phyloP scores from a whole-genome alignment of 1,140 invertebrate species.

The Papilio glaucus region DNA sequence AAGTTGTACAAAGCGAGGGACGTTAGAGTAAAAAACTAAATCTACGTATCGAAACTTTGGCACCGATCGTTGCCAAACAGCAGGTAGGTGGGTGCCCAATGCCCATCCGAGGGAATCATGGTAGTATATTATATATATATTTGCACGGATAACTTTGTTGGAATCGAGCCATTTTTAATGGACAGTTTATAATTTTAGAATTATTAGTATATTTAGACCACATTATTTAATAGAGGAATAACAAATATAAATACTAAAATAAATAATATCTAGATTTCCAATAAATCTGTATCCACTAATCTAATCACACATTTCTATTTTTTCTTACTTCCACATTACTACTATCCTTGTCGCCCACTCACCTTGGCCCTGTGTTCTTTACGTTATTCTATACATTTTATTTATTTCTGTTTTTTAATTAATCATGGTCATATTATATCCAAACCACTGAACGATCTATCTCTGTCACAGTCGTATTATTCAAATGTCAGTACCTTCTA shows the following conservation, averaged over 20 bases:
- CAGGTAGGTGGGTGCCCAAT: slow-evolving; percentile 3
- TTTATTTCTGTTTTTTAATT: no score
- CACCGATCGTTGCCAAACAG: slow-evolving; percentile 7
- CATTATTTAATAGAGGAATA: neutral
- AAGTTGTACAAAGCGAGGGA: neutral
- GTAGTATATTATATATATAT: slow-evolving; percentile 6
- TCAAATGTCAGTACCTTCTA: no score
- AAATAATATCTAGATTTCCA: no score
- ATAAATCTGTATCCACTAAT: no score
- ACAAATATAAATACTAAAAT: neutral
- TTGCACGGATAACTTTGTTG: slow-evolving; percentile 3
- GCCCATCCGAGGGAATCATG: neutral
- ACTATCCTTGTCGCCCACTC: no score
- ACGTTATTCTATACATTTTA: no score
- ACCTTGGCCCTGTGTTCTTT: no score
- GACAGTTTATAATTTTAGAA: neutral
- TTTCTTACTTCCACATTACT: no score
- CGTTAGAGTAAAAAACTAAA: slow-evolving; percentile 8
- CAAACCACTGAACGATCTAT: no score
- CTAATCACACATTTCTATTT: no score
- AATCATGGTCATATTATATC: no score
- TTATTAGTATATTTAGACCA: neutral
- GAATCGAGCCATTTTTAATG: slow-evolving; percentile 4
- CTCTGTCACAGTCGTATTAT: no score
- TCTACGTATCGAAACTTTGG: slow-evolving; percentile 3